Evolutionary conservation across 2,113 vertebrate species (phyloP).

Genomic region (Thermophis baileyi): DNA sequence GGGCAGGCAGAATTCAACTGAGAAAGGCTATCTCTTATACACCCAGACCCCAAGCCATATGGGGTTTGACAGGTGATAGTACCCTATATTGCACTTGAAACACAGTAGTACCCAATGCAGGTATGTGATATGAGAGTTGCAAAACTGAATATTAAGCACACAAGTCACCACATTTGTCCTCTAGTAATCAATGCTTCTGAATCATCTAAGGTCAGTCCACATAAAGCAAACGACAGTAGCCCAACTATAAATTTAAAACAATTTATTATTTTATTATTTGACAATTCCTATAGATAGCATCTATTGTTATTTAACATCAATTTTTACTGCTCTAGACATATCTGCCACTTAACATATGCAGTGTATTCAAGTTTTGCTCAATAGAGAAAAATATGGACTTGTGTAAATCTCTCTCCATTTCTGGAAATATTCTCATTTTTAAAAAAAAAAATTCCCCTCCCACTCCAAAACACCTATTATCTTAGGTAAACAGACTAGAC

Average conservation of each 20-base stretch:
- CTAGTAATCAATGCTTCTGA: background rate
- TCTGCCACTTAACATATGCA: background rate
- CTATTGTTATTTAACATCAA: background rate
- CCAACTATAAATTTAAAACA: background rate
- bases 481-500: conserved; percentile 20
- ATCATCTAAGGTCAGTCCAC: background rate
- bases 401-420: background rate
- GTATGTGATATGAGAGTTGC: background rate
- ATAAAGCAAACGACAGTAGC: background rate
- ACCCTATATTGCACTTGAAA: background rate
- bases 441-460: background rate
- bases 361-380: background rate
- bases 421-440: conserved; percentile 43
- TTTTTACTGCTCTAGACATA: background rate
- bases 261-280: background rate
- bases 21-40: background rate
- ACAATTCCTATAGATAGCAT: conserved; percentile 2
- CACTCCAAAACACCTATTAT: conserved; percentile 43
- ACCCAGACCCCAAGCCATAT: background rate
- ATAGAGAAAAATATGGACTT: background rate
- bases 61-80: background rate
- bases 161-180: background rate
- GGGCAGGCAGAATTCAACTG: background rate
- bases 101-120: background rate
- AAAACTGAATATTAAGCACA: background rate